A percentile compares a stretch with the other conserved stretches of the same genome.
phyloP scores from a whole-genome alignment of 2,113 vertebrate genomes.

The Notechis scutatus region DNA sequence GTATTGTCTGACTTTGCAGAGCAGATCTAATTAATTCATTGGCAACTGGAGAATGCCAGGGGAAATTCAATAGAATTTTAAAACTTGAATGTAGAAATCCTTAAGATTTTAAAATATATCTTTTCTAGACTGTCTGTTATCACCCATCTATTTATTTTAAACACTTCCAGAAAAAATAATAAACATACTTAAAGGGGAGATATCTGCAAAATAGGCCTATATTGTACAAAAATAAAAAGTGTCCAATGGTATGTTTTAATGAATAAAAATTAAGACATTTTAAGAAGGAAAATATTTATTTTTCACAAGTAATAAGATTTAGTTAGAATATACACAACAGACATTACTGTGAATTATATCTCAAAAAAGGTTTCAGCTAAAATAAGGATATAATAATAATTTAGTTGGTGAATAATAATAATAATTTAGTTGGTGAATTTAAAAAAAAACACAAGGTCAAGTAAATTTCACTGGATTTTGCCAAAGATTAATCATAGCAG shows the following conservation, averaged over 20 bases:
- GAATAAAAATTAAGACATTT: conserved; percentile 38
- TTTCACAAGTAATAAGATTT: conserved; percentile 54
- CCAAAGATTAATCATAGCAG: conserved; percentile 72
- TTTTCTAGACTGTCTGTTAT: not conserved
- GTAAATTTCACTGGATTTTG: conserved; percentile 74
- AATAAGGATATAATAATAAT: conserved; percentile 57
- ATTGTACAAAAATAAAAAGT: not conserved
- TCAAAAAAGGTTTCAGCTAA: conserved; percentile 70
- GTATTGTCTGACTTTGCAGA: not conserved
- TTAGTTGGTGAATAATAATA: conserved; percentile 39
- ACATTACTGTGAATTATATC: conserved; percentile 71
- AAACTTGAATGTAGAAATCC: not conserved
- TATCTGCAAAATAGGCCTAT: not conserved
- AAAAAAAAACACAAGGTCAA: conserved; percentile 67
- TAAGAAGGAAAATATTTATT: conserved; percentile 51
- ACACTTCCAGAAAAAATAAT: conserved; percentile 8
- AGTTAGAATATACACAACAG: conserved; percentile 34
- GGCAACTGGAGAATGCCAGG: not conserved
- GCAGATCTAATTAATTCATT: not conserved
- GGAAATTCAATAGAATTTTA: not conserved
- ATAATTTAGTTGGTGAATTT: too few relatives aligned
- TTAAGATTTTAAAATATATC: conserved; percentile 17
- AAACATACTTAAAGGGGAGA: not conserved
- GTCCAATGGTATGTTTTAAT: conserved; percentile 19
- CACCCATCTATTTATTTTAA: not conserved